phyloP scores from a whole-genome alignment of 2,113 vertebrate species.

The Gallinago media region DNA sequence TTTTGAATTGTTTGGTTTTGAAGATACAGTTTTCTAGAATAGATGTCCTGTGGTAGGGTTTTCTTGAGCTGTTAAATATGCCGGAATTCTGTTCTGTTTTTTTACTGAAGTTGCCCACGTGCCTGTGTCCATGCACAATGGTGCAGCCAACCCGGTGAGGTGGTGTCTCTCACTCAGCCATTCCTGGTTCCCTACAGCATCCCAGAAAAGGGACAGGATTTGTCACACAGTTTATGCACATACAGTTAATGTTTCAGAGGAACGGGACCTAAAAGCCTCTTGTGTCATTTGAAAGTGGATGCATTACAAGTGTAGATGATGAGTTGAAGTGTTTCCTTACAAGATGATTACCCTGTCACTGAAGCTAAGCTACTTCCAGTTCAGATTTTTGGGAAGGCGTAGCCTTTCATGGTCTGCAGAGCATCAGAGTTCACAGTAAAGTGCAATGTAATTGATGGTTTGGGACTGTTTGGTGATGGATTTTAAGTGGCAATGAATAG shows the following conservation, averaged over 20 bases:
- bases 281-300: background rate
- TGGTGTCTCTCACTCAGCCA: background rate
- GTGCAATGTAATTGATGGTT: background rate
- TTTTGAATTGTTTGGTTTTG: background rate
- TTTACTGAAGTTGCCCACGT: accelerated
- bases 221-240: background rate
- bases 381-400: background rate
- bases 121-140: accelerated
- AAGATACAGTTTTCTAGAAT: background rate
- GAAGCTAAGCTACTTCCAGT: background rate
- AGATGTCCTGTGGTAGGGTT: background rate
- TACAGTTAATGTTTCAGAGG: background rate
- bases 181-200: background rate
- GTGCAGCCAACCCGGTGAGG: too few species aligned
- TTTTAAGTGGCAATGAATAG: background rate
- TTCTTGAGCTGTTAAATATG: background rate
- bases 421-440: background rate
- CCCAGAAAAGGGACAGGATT: background rate
- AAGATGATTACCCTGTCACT: background rate
- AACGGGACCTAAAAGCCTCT: background rate
- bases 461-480: background rate
- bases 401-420: background rate
- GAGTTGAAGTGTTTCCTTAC: background rate
- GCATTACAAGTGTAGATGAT: background rate
- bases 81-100: background rate